Percentiles rank a stretch among this genome's conserved stretches.
phyloP scores from a whole-genome alignment of 2,888 invertebrate species.

The Eugnorisma glareosa region DNA sequence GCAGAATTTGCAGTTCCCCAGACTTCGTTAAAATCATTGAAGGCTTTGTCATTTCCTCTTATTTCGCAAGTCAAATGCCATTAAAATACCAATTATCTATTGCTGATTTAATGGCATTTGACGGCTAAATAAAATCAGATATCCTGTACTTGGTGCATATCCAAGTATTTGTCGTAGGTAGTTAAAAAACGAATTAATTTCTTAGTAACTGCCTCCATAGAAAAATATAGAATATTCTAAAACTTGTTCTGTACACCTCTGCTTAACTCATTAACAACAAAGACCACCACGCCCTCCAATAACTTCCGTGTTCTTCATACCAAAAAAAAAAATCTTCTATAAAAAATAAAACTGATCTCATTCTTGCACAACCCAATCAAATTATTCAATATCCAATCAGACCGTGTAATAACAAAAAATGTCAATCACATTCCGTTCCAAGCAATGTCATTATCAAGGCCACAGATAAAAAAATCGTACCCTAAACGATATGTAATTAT shows the following conservation, averaged over 20 bases:
- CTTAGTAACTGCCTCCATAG: not conserved
- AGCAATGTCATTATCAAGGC: slow-evolving; percentile 68
- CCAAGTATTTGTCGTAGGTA: not conserved
- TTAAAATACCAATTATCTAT: not conserved
- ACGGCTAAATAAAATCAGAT: slow-evolving; percentile 3
- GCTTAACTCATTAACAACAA: not conserved
- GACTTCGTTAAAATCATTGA: not conserved
- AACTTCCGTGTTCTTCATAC: slow-evolving; percentile 39
- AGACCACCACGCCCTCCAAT: slow-evolving; percentile 8
- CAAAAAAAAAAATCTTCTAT: slow-evolving; percentile 2
- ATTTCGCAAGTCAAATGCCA: slow-evolving; percentile 11
- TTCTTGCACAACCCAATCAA: slow-evolving; percentile 29
- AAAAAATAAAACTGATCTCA: slow-evolving; percentile 32
- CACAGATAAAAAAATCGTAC: slow-evolving; percentile 55
- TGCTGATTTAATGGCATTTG: not conserved
- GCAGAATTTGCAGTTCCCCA: not conserved
- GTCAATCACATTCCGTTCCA: slow-evolving; percentile 63
- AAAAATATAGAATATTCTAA: not conserved
- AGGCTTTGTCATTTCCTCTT: slow-evolving; percentile 28
- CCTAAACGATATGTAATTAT: slow-evolving; percentile 58
- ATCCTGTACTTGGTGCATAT: slow-evolving; percentile 28
- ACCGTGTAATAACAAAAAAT: slow-evolving; percentile 44
- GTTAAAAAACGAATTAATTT: not conserved
- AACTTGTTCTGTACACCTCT: not conserved
- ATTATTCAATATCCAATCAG: slow-evolving; percentile 43